Evolutionary conservation across 2,888 invertebrate genomes (phyloP).

Genomic region (Nebria brevicollis): DNA sequence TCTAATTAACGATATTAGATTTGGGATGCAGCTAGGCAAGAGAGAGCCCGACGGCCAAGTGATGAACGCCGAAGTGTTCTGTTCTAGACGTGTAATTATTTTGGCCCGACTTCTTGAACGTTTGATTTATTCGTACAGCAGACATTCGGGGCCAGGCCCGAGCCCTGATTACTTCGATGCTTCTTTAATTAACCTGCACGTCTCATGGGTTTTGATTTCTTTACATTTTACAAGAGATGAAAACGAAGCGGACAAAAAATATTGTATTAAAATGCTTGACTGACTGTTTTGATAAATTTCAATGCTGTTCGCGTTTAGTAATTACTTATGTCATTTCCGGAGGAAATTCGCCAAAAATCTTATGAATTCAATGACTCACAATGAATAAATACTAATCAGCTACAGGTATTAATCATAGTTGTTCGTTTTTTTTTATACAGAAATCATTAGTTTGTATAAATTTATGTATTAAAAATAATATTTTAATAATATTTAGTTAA

Average conservation of each 20-base stretch:
- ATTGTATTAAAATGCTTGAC: not conserved
- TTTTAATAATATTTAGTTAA: no score
- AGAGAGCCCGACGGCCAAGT: conserved; percentile 51
- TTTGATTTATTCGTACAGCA: conserved; percentile 64
- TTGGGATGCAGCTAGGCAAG: conserved; percentile 59
- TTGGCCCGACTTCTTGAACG: conserved; percentile 62
- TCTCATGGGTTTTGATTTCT: conserved; percentile 59
- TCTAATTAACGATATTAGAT: conserved; percentile 65
- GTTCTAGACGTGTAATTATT: conserved; percentile 65
- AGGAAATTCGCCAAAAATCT: not conserved
- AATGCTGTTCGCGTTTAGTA: not conserved
- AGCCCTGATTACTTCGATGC: conserved; percentile 65
- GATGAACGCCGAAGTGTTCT: conserved; percentile 63
- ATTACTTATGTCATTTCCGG: not conserved
- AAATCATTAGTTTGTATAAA: no score
- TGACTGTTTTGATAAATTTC: conserved; percentile 14
- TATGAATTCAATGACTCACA: not conserved
- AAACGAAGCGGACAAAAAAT: not conserved
- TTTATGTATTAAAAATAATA: no score
- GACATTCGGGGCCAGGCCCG: conserved; percentile 56
- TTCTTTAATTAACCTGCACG: conserved; percentile 64
- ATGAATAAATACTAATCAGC: not conserved
- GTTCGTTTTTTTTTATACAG: no score
- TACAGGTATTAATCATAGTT: not conserved
- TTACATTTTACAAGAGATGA: conserved; percentile 24